A percentile compares a stretch with the other conserved stretches of the same genome.
Evolutionary conservation across 2,888 invertebrate genomes (phyloP).

Genomic region (Physocephala rufipes): DNA sequence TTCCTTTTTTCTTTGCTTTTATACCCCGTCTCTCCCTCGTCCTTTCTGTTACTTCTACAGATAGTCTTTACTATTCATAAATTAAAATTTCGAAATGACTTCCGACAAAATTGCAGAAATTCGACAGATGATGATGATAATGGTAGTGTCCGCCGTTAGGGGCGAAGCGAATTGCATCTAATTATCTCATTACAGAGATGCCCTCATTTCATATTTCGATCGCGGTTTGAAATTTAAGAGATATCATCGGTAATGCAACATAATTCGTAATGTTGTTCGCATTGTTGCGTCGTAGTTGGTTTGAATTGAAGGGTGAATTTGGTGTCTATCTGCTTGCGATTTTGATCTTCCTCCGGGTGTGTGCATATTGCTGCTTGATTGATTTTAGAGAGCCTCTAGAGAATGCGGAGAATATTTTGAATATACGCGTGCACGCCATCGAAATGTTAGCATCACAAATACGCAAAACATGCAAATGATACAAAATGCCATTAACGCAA

Average conservation of each 20-base stretch:
- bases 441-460: background rate
- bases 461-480: constrained; percentile 25
- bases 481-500: constrained; percentile 3
- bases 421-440: background rate
- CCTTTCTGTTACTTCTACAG: too few species aligned
- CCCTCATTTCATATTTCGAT: constrained; percentile 35
- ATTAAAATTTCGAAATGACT: constrained; percentile 33
- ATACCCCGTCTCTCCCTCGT: too few species aligned
- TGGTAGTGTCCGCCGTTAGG: background rate
- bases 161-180: constrained; percentile 25
- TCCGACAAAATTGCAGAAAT: constrained; percentile 31
- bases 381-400: background rate
- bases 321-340: too few species aligned
- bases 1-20: too few species aligned
- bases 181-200: constrained; percentile 37
- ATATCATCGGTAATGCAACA: constrained; percentile 26
- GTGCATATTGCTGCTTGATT: too few species aligned
- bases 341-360: too few species aligned
- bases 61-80: constrained; percentile 29
- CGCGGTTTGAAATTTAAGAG: constrained; percentile 33
- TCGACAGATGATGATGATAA: background rate
- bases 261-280: background rate
- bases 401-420: background rate
- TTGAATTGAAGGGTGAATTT: too few species aligned
- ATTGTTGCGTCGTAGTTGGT: background rate